Base-by-base conservation (phyloP, 2,888 invertebrate genomes). In the Atherix ibis region DNA sequence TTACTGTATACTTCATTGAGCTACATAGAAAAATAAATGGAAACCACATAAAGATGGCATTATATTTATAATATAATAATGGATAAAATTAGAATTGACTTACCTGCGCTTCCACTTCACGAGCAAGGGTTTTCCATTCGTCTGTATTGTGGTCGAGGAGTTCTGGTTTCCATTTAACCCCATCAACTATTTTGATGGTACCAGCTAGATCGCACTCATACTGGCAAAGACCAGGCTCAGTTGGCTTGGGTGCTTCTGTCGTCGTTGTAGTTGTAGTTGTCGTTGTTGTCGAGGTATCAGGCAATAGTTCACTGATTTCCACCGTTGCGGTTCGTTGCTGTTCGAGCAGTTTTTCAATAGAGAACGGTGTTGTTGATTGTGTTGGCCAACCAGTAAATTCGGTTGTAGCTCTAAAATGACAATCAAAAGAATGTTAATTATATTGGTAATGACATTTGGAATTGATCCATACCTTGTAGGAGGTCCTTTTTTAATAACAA, bases 381-480 rank as follows among this genome's bases (percentile, higher is more conserved):
- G 84, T 81, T 9, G 87, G 85, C 88, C 88, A 88, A 12, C 88
- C 88, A 10, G 85, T 87, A 48, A 88, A 88, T 56, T 84, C 85
- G 13, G 87, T 88, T 6, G 84, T 82, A 15, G 77, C 79, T 59
- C 82, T 81, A 49, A 39, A 34, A n/a, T n/a, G n/a, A n/a, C n/a
- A n/a, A n/a, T n/a, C n/a, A n/a, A n/a, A n/a, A n/a, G n/a, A 36
- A 34, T 24, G 22, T 22, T 22, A 8, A 8, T 8, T 8, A 22
- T 22, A 22, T 22, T 22, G 10, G 22, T 10, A 22, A 22, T 6
- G 10, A 22, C 10, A 22, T 22, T 8, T 8, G 10, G 10, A 22
- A 22, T n/a, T n/a, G n/a, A n/a, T n/a, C n/a, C 28, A 50, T 63
- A 80, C 73, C 87, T 77, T 15, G 70, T 71, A 2, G 87, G 87